Percentiles rank a stretch among this genome's conserved stretches.
phyloP scores from a whole-genome alignment of 2,888 invertebrate genomes.

The Mantis religiosa region DNA sequence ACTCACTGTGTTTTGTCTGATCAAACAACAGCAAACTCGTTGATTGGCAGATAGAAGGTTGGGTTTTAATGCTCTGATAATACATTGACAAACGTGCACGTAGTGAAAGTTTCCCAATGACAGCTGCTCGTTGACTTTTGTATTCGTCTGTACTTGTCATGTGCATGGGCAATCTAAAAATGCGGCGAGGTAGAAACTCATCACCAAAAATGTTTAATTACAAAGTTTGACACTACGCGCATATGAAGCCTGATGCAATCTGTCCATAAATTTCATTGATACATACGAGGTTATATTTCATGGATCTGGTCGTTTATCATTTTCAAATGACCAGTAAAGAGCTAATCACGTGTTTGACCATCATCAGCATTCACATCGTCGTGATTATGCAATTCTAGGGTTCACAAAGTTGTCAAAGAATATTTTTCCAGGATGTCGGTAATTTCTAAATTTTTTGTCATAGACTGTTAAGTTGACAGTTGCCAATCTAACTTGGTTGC shows the following conservation, averaged over 20 bases:
- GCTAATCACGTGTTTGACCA: background rate
- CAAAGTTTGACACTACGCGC: background rate
- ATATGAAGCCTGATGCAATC: background rate
- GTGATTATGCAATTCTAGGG: background rate
- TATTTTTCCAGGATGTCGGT: too few relatives aligned
- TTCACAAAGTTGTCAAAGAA: background rate
- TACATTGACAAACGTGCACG: too few relatives aligned
- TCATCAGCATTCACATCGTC: too few relatives aligned
- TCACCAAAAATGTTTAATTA: background rate
- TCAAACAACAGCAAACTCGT: too few relatives aligned
- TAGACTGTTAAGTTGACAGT: too few relatives aligned
- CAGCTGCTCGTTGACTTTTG: background rate
- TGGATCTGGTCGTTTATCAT: background rate
- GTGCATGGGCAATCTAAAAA: background rate
- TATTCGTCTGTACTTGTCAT: background rate
- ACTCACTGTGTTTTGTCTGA: too few relatives aligned
- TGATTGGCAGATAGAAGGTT: too few relatives aligned
- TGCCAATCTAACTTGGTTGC: too few relatives aligned
- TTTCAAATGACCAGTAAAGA: background rate
- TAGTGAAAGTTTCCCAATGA: background rate
- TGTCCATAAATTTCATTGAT: background rate
- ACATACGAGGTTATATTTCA: background rate
- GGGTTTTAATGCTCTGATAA: too few relatives aligned
- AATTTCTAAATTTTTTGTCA: too few relatives aligned
- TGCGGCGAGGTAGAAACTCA: background rate